Evolutionary conservation across 2,888 invertebrate species (phyloP), one percentile per base, ranked within the genome.

Genomic region (Lepidonotus clava): DNA sequence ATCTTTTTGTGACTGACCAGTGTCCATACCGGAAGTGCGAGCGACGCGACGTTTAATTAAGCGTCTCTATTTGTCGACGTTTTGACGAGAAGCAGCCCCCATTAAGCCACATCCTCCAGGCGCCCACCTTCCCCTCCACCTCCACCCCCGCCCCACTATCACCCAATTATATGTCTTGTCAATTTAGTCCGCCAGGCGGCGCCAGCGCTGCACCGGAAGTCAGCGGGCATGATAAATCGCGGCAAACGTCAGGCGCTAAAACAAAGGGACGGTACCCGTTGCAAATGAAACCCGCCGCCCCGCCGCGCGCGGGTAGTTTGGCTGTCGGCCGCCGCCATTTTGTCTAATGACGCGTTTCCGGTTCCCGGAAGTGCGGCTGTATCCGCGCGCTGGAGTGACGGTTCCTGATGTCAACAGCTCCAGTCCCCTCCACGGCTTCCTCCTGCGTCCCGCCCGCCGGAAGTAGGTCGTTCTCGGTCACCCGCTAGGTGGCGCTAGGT

Each of bases 281-380:
- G 71, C 36, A 71, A 71, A 34, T 71, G 71, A 71, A 71, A 8
- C 38, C 21, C 5, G 28, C 28, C 4, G 24, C 28, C 11, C n/a
- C 1, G n/a, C 5, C 61, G 1, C 2, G 34, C 11, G 38, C 6
- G 38, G 71, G 71, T 71, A 71, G 36, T 71, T 71, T 71, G 71
- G 36, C 71, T 71, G 71, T 71, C 71, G 34, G 21, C 71, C 24
- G 36, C 38, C 71, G 71, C 71, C 71, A 71, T 71, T 71, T 71
- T 71, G 71, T 38, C 71, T 71, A 71, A 71, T 71, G 71, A 36
- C 38, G 71, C n/a, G 38, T 38, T 71, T 71, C 71, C 71, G 71
- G 71, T 38, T 71, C 34, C 71, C 71, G 71, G 71, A 71, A 71
- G 71, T 71, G 36, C 14, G 21, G 71, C 71, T 71, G 71, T 71